Evolutionary conservation across 1,140 invertebrate species (phyloP).

Genomic region (Megalopta genalis): DNA sequence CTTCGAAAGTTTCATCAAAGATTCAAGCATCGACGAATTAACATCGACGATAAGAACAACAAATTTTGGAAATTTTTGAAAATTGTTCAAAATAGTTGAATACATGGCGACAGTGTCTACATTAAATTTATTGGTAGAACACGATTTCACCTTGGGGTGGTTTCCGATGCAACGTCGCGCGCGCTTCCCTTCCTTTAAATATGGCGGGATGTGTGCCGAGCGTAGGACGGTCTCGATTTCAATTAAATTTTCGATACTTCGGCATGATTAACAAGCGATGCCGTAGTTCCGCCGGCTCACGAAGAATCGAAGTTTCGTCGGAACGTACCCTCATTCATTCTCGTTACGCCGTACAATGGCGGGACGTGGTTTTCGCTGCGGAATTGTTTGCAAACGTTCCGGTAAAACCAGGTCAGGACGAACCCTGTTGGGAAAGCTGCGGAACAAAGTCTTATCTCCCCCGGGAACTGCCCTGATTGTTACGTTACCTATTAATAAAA

Average conservation of each 20-base stretch:
- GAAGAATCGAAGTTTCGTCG: constrained; percentile 30
- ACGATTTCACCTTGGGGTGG: background rate
- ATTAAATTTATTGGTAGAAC: background rate
- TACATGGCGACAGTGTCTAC: too few relatives aligned
- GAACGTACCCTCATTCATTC: constrained; percentile 17
- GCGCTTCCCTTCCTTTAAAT: background rate
- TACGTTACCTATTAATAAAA: constrained; percentile 55
- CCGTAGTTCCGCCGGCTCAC: background rate
- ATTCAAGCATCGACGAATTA: too few relatives aligned
- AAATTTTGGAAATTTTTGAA: too few relatives aligned
- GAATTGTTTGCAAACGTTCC: constrained; percentile 50
- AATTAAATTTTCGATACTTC: constrained; percentile 36
- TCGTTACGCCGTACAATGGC: constrained; percentile 29
- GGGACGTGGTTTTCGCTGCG: constrained; percentile 36
- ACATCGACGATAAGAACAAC: too few relatives aligned
- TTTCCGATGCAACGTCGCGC: background rate
- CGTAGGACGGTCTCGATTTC: background rate
- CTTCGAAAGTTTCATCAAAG: too few relatives aligned
- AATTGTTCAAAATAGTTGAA: too few relatives aligned
- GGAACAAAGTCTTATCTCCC: constrained; percentile 61
- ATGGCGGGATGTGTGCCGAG: too few relatives aligned
- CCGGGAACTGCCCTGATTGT: constrained; percentile 46
- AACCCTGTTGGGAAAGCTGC: constrained; percentile 38
- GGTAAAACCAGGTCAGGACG: constrained; percentile 60
- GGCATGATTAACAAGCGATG: background rate